These are phyloP conservation scores for Macrophya annulata DNA, from an alignment of 2,888 invertebrate genomes.

Conservation along the genomic window DNA sequence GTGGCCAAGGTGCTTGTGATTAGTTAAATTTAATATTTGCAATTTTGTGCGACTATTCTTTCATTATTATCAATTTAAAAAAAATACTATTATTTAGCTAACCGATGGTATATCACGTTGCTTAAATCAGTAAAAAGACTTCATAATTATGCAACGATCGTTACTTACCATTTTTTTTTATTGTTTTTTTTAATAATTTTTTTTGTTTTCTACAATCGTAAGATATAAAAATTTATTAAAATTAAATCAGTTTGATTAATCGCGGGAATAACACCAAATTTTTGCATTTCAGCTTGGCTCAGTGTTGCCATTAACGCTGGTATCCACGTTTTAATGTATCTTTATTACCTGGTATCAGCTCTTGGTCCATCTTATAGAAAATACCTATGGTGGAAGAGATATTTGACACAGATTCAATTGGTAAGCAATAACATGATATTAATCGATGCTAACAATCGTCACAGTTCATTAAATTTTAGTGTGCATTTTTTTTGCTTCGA, in stretches of 20 bases:
- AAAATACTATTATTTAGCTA: neutral
- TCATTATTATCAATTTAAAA: neutral
- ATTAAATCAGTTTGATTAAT: neutral
- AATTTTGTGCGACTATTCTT: neutral
- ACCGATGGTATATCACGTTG: neutral
- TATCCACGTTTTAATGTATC: constrained; percentile 92
- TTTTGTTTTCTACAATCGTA: neutral
- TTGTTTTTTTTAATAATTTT: too few species aligned
- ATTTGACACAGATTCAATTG: constrained; percentile 91
- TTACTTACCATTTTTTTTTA: neutral
- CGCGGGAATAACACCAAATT: neutral
- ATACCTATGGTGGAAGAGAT: constrained; percentile 93
- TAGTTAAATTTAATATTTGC: neutral
- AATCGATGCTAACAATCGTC: neutral
- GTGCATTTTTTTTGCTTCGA: too few species aligned
- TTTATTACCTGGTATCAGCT: constrained; percentile 90
- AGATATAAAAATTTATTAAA: neutral
- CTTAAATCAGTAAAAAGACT: neutral
- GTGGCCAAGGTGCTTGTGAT: constrained; percentile 39
- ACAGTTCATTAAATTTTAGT: neutral
- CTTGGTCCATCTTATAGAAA: constrained; percentile 91
- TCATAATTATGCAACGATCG: neutral
- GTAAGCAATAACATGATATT: constrained; percentile 80
- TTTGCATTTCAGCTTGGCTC: constrained; percentile 81
- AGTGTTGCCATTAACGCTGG: constrained; percentile 86